These are phyloP conservation scores for Tetrax tetrax DNA, from an alignment of 2,113 vertebrate species.

Conservation along the genomic window DNA sequence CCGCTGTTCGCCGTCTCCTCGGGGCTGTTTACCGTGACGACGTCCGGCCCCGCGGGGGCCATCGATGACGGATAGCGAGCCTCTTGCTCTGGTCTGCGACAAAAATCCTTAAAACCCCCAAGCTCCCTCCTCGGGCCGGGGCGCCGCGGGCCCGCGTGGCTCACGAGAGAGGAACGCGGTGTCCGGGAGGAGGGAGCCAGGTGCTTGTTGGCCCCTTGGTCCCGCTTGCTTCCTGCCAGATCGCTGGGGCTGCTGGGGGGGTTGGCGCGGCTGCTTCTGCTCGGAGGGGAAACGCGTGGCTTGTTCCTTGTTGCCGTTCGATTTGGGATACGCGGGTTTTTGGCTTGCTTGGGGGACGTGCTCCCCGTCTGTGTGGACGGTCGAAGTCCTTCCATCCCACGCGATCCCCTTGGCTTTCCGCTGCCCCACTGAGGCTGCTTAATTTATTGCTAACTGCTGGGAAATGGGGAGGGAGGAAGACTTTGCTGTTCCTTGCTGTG, in stretches of 20 bases:
- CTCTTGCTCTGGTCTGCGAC: background rate
- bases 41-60: background rate
- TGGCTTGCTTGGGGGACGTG: background rate
- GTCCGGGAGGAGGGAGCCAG: background rate
- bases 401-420: background rate
- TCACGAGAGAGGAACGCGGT: background rate
- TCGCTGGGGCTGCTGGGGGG: background rate
- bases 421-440: conserved; percentile 28
- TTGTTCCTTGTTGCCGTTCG: background rate
- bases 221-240: rapidly evolving
- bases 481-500: background rate
- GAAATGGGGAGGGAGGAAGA: background rate
- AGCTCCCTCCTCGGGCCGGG: background rate
- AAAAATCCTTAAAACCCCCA: background rate
- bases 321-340: background rate
- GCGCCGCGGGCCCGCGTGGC: rapidly evolving
- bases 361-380: background rate
- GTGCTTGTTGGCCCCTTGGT: background rate
- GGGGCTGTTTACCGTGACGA: rapidly evolving
- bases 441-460: conserved; percentile 64
- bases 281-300: background rate
- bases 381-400: too few species aligned
- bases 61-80: background rate
- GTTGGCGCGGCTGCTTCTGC: background rate
- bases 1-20: background rate